Evolutionary conservation across 2,888 invertebrate genomes (phyloP).

Genomic region (Gastrophysa polygoni): DNA sequence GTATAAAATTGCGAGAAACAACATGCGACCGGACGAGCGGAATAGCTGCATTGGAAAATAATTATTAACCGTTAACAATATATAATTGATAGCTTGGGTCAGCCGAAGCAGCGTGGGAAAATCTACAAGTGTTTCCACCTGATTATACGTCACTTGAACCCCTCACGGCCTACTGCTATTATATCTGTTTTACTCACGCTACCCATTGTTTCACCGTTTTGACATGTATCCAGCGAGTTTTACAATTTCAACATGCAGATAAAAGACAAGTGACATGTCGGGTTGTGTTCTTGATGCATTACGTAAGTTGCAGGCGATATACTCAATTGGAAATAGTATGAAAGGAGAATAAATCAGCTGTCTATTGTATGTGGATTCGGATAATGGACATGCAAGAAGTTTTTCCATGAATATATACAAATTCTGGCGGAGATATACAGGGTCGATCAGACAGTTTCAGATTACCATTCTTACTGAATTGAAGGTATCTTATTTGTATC

Average conservation of each 20-base stretch:
- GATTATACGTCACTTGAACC: constrained; percentile 59
- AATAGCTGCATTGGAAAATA: constrained; percentile 49
- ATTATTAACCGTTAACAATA: constrained; percentile 57
- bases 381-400: too few relatives aligned
- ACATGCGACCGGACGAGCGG: constrained; percentile 26
- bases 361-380: neutral
- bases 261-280: neutral
- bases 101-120: constrained; percentile 57
- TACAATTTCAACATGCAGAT: neutral
- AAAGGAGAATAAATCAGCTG: neutral
- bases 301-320: neutral
- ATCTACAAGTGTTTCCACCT: constrained; percentile 58
- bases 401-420: too few relatives aligned
- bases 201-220: constrained; percentile 40
- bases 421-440: too few relatives aligned
- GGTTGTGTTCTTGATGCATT: neutral
- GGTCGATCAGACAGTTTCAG: too few relatives aligned
- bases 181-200: constrained; percentile 49
- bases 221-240: constrained; percentile 30
- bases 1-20: constrained; percentile 21
- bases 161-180: constrained; percentile 52
- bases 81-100: constrained; percentile 58
- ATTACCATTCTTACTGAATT: too few relatives aligned
- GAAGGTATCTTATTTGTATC: too few relatives aligned
- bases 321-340: neutral